Evolutionary conservation across 2,113 vertebrate species (phyloP).

Genomic region (Clarias macrocephalus): DNA sequence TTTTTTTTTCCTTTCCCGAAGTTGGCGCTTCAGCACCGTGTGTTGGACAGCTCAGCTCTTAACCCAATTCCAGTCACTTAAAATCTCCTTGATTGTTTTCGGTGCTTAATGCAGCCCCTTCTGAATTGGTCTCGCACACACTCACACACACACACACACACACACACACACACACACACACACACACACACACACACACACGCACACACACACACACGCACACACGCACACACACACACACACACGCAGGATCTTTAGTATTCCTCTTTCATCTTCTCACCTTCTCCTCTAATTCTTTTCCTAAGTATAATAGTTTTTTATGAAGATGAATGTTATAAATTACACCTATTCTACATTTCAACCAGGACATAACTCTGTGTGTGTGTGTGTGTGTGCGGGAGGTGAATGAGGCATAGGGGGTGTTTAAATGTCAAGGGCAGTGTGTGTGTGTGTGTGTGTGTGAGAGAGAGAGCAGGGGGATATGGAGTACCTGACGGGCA

Average conservation of each 20-base stretch:
- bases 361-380: background rate
- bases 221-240: background rate
- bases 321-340: background rate
- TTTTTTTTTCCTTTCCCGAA: too few relatives aligned
- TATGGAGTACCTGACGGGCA: slow-evolving; percentile 18
- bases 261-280: too few relatives aligned
- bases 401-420: slow-evolving; percentile 54
- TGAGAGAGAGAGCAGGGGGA: too few relatives aligned
- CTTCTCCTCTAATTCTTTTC: background rate
- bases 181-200: background rate
- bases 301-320: background rate
- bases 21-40: too few relatives aligned
- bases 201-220: background rate
- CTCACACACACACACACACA: background rate
- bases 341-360: slow-evolving; percentile 1
- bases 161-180: background rate
- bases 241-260: background rate
- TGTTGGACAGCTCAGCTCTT: too few relatives aligned
- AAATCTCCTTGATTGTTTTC: too few relatives aligned
- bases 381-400: slow-evolving; percentile 31
- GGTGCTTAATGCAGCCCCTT: too few relatives aligned
- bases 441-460: background rate
- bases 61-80: too few relatives aligned
- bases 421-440: slow-evolving; percentile 73
- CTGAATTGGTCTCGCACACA: background rate